A percentile compares a stretch with the other conserved stretches of the same genome.
Conservation (phyloP, 2,888 invertebrate species). For the Anthrax anthrax region DNA sequence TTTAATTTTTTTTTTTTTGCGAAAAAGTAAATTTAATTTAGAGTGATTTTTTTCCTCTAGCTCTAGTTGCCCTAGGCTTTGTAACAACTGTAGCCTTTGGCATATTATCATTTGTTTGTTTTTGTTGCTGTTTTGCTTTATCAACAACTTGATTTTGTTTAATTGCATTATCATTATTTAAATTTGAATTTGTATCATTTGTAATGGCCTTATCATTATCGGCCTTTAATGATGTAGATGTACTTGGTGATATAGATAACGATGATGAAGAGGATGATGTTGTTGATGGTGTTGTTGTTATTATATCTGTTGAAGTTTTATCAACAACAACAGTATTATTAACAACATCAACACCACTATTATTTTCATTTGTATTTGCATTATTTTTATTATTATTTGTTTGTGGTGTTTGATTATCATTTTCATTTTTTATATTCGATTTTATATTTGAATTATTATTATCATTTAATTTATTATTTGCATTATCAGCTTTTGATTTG, state of each 20-base stretch:
- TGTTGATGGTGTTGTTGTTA: not conserved
- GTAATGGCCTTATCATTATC: too few relatives aligned
- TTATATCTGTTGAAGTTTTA: not conserved
- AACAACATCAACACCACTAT: not conserved
- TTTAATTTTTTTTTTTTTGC: too few relatives aligned
- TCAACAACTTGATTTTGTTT: not conserved
- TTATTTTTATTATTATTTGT: too few relatives aligned
- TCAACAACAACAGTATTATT: not conserved
- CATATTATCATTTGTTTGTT: not conserved
- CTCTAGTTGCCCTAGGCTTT: not conserved
- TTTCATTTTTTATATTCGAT: constrained; percentile 9
- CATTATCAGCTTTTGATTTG: constrained; percentile 21
- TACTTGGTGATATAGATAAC: not conserved
- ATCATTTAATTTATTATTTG: constrained; percentile 8
- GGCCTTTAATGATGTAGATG: not conserved
- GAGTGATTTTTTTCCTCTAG: not conserved
- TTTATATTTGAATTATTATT: constrained; percentile 10
- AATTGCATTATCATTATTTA: too few relatives aligned
- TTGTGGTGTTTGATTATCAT: not conserved
- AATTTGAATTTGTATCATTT: too few relatives aligned
- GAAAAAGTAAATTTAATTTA: too few relatives aligned
- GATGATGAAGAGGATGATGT: too few relatives aligned
- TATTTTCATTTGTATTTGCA: not conserved
- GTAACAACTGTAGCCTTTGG: not conserved
- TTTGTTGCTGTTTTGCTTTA: not conserved